phyloP scores from a whole-genome alignment of 2,797 vertebrate species.

The Tinamus major region DNA sequence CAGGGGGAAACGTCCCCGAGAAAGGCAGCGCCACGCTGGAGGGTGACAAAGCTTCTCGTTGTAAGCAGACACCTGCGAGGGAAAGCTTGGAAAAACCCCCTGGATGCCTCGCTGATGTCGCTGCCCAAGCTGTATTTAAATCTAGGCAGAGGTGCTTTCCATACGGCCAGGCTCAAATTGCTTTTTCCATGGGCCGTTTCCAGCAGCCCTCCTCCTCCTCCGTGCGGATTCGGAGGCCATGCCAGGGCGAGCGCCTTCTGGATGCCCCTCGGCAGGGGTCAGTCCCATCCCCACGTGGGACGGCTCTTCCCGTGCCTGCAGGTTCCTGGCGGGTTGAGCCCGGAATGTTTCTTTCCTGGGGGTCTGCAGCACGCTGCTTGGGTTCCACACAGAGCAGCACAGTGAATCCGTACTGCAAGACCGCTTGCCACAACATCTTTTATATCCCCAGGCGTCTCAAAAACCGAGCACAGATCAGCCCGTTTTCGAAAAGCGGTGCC shows the following conservation, averaged over 20 bases:
- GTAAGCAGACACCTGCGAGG: not conserved
- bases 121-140: accelerated
- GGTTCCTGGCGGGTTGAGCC: not conserved
- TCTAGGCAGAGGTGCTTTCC: not conserved
- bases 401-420: not conserved
- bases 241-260: not conserved
- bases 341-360: not conserved
- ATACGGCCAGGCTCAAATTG: not conserved
- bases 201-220: not conserved
- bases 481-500: not conserved
- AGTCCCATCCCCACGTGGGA: not conserved
- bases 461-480: not conserved
- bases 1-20: not conserved
- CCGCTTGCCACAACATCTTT: not conserved
- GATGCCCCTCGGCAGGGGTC: not conserved
- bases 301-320: not conserved
- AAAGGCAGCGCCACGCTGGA: not conserved
- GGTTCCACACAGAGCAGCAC: not conserved
- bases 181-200: not conserved
- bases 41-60: not conserved
- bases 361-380: not conserved
- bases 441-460: accelerated
- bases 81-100: not conserved
- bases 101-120: accelerated
- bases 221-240: not conserved